These are phyloP conservation scores for Ophioninae sp. DNA, from an alignment of 2,888 invertebrate species.

Conservation along the genomic window DNA sequence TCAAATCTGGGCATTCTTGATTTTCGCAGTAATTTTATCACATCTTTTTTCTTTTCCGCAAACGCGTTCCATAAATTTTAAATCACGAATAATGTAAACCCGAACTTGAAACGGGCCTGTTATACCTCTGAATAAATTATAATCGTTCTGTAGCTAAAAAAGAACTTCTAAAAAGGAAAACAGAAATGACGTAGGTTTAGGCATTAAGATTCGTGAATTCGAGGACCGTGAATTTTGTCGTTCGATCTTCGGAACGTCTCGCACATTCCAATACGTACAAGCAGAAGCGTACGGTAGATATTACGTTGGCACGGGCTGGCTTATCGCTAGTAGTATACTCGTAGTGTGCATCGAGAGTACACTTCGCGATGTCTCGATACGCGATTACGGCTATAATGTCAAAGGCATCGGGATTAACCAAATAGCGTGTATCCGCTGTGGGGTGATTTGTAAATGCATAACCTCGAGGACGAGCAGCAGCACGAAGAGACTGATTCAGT, in stretches of 20 bases:
- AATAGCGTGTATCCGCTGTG: constrained; percentile 78
- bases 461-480: constrained; percentile 32
- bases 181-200: not conserved
- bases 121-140: no score
- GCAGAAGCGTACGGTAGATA: constrained; percentile 11
- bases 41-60: no score
- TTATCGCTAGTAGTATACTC: constrained; percentile 34
- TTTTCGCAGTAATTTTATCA: no score
- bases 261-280: constrained; percentile 7
- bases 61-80: no score
- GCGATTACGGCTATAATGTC: constrained; percentile 64
- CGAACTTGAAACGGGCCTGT: no score
- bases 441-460: constrained; percentile 71
- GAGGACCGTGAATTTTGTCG: not conserved
- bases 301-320: constrained; percentile 45
- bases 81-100: no score
- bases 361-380: constrained; percentile 59
- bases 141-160: not conserved
- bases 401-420: constrained; percentile 75
- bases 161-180: not conserved
- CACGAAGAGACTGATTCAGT: constrained; percentile 20
- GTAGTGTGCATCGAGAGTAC: constrained; percentile 60
- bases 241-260: constrained; percentile 10
- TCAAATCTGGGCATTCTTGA: no score
- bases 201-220: not conserved